Evolutionary conservation across 2,797 vertebrate species (phyloP), one percentile per base, ranked within the genome.

Genomic region (Poeciliopsis infans): DNA sequence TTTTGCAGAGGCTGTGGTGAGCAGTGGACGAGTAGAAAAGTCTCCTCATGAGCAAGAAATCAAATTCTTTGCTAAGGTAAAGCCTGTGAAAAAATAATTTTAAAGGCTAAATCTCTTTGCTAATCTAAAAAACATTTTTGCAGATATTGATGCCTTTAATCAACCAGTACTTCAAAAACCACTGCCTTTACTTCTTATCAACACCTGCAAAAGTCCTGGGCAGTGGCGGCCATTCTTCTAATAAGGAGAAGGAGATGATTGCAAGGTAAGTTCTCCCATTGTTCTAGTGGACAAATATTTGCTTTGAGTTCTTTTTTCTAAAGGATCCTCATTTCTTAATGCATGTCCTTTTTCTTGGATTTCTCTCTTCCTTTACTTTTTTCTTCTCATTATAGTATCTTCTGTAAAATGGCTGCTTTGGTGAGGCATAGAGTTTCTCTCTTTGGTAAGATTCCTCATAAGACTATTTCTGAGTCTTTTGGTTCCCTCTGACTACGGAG

Each of bases 231-330:
- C 97, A 97, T 12, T 97, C 98, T 23, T 99, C 97, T 73, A 98
- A 98, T 87, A 98, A 98, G 79, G 98, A 99, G 92, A 99, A 99
- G 83, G 98, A 99, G 88, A 98, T 99, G 97, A 97, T 99, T 83
- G 97, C 97, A 80, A 98, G 98, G 98, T 99, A 82, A 89, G 31
- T 45, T 49, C 8, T 74, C 25, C 36, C 8, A 72, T n/a, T 68
- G 64, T 28, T 55, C 51, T 8, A 18, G 1, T 77, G 68, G 49
- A 23, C 13, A 49, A 16, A 75, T 46, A 33, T 53, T 57, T 31
- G 2, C 45, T 77, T 1, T 76, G 2, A 41, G 46, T 4, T 75
- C 10, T 53, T 47, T 73, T 4, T 74, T 69, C 59, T 45, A 20
- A 71, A 31, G 64, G 28, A 5, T 51, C 33, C 61, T 69, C 13